A percentile compares a stretch with the other conserved stretches of the same genome.
Evolutionary conservation across 2,888 invertebrate species (phyloP).

Genomic region (Scaptomyza parva): DNA sequence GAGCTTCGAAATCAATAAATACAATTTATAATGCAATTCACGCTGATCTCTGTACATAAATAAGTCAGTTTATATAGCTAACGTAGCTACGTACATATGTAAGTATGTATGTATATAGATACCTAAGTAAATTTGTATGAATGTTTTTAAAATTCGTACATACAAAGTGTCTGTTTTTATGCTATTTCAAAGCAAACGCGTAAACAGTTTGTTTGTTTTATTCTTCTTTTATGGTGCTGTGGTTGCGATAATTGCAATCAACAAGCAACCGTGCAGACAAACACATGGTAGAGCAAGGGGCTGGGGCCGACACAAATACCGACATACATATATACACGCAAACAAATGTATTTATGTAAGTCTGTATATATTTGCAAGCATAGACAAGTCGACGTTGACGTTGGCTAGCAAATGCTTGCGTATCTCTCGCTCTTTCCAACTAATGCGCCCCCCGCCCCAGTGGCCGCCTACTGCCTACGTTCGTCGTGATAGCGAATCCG

Average conservation of each 20-base stretch:
- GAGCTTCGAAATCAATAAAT: neutral
- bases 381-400: constrained; percentile 31
- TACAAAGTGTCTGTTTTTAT: constrained; percentile 7
- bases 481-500: constrained; percentile 50
- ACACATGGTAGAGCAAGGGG: neutral
- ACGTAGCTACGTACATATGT: neutral
- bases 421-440: constrained; percentile 33
- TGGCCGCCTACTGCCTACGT: constrained; percentile 20
- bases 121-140: neutral
- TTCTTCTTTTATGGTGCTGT: constrained; percentile 62
- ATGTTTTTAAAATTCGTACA: neutral
- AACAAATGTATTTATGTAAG: constrained; percentile 1
- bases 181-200: constrained; percentile 47
- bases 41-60: neutral
- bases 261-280: constrained; percentile 39
- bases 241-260: constrained; percentile 72
- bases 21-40: neutral
- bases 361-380: neutral
- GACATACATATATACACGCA: neutral
- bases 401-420: constrained; percentile 23
- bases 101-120: neutral
- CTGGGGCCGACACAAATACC: neutral
- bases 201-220: constrained; percentile 64
- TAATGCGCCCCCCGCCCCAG: constrained; percentile 5
- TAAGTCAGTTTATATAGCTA: neutral